A percentile compares a stretch with the other conserved stretches of the same genome.
Conservation (phyloP, 2,797 vertebrate species). For the Etheostoma nigrum region DNA sequence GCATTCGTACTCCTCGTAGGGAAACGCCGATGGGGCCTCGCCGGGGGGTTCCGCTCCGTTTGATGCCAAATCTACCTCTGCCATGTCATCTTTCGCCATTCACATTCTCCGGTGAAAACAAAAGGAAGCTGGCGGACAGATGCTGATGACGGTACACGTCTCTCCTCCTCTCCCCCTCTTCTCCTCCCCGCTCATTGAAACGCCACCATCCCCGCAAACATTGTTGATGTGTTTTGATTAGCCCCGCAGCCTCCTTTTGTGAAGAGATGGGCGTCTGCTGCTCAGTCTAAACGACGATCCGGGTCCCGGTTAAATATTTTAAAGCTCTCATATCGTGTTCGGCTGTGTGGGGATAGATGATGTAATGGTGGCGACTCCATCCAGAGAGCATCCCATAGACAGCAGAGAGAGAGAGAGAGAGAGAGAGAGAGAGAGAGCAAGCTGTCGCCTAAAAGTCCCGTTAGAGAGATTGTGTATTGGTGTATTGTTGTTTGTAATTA, state of each 20-base stretch:
- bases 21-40: conserved; percentile 67
- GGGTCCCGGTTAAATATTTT: conserved; percentile 46
- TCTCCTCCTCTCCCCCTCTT: conserved; percentile 69
- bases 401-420: conserved; percentile 18
- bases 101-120: conserved; percentile 82
- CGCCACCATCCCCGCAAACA: conserved; percentile 64
- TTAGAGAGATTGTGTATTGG: conserved; percentile 25
- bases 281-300: conserved; percentile 26
- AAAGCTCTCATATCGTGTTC: conserved; percentile 25
- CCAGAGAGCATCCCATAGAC: conserved; percentile 57
- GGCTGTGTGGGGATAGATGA: conserved; percentile 74
- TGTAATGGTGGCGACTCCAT: conserved; percentile 81
- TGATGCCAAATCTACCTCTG: conserved; percentile 81
- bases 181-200: conserved; percentile 59
- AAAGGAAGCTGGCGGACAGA: conserved; percentile 81
- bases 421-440: conserved; percentile 3
- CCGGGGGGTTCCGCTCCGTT: conserved; percentile 73
- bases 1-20: conserved; percentile 94
- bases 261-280: conserved; percentile 7
- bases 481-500: conserved; percentile 36
- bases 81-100: conserved; percentile 87
- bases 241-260: conserved; percentile 25
- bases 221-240: conserved; percentile 20
- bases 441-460: conserved; percentile 37
- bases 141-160: conserved; percentile 83